A percentile compares a stretch with the other conserved stretches of the same genome.
These are phyloP conservation scores for Agrilus planipennis DNA, from an alignment of 1,140 invertebrate species.

Conservation along the genomic window DNA sequence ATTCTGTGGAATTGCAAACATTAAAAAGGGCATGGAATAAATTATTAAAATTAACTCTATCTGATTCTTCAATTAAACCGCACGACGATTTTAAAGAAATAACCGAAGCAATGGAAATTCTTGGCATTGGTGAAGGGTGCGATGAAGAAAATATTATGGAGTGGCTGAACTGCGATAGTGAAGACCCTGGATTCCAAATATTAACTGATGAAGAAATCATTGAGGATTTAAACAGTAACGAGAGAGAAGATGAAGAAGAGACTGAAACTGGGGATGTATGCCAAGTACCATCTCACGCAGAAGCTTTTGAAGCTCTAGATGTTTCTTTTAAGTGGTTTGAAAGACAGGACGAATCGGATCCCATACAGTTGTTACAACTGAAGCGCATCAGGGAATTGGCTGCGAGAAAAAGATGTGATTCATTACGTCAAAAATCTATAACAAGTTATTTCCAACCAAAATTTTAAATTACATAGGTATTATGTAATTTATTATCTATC, in stretches of 20 bases:
- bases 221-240: neutral
- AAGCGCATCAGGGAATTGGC: constrained; percentile 4
- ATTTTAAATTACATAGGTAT: too few relatives aligned
- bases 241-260: constrained; percentile 1
- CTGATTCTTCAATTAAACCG: too few relatives aligned
- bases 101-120: too few relatives aligned
- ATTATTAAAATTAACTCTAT: constrained; percentile 10
- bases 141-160: too few relatives aligned
- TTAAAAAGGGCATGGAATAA: constrained; percentile 5
- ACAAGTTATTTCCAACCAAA: neutral
- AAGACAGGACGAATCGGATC: constrained; percentile 1
- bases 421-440: neutral
- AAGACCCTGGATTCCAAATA: constrained; percentile 4
- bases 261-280: neutral
- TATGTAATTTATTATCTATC: too few relatives aligned
- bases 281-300: constrained; percentile 4
- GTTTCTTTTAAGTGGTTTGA: constrained; percentile 4
- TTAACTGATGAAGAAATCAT: constrained; percentile 6
- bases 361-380: neutral
- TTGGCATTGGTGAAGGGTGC: too few relatives aligned
- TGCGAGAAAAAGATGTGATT: constrained; percentile 1
- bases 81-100: too few relatives aligned
- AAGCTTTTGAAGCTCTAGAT: constrained; percentile 9
- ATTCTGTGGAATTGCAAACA: neutral
- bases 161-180: too few relatives aligned